Conservation (phyloP, 2,797 vertebrate genomes). For the Amniataba percoides region DNA sequence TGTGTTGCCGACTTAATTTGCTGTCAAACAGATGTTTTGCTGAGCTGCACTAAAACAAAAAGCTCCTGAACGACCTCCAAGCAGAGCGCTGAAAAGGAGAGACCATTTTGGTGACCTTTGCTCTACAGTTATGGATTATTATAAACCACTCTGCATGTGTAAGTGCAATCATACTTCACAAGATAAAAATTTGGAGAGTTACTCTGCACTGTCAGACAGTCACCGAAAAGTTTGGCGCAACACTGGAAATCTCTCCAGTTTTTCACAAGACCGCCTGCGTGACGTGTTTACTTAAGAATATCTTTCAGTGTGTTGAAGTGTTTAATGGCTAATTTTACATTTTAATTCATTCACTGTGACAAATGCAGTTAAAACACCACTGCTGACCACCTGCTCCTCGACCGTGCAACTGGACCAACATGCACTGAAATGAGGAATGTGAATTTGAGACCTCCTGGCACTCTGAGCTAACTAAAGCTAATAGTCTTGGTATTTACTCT, state of each 20-base stretch:
- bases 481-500: slow-evolving; percentile 59
- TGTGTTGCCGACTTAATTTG: slow-evolving; percentile 33
- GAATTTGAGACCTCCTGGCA: slow-evolving; percentile 54
- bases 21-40: slow-evolving; percentile 58
- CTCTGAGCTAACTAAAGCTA: slow-evolving; percentile 55
- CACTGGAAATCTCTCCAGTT: background rate
- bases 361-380: slow-evolving; percentile 45
- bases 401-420: slow-evolving; percentile 18
- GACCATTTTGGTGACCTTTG: slow-evolving; percentile 57
- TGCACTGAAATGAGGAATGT: slow-evolving; percentile 44
- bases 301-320: background rate
- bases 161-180: slow-evolving; percentile 27
- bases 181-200: slow-evolving; percentile 38
- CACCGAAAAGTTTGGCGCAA: slow-evolving; percentile 1
- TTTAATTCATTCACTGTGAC: slow-evolving; percentile 27
- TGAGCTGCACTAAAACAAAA: slow-evolving; percentile 42
- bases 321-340: slow-evolving; percentile 18
- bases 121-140: slow-evolving; percentile 49
- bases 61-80: slow-evolving; percentile 37
- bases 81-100: slow-evolving; percentile 43
- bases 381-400: slow-evolving; percentile 35
- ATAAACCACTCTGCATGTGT: slow-evolving; percentile 46
- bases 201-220: slow-evolving; percentile 5
- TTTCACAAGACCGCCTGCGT: background rate
- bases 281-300: background rate